These are phyloP conservation scores for Eumacrocentrus americanus DNA, from an alignment of 2,888 invertebrate species.

Conservation along the genomic window DNA sequence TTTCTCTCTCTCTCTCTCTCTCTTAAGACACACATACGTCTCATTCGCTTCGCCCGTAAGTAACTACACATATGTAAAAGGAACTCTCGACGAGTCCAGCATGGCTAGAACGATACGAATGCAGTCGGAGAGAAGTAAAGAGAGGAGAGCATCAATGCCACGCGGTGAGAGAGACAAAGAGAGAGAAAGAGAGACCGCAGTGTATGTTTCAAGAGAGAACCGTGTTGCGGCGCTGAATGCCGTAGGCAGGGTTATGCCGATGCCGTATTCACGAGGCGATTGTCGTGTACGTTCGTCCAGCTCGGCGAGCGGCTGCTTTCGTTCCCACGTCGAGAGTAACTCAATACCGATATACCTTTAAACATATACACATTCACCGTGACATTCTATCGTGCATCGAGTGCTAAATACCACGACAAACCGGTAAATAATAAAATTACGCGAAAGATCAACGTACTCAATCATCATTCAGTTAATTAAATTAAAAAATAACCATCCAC, in stretches of 20 bases:
- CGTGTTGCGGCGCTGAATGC: slow-evolving; percentile 9
- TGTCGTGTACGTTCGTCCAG: slow-evolving; percentile 15
- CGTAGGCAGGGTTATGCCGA: slow-evolving; percentile 3
- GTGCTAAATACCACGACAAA: slow-evolving; percentile 17
- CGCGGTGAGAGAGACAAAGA: background rate
- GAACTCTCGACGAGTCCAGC: slow-evolving; percentile 44
- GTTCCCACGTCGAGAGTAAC: background rate
- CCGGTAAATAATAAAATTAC: background rate
- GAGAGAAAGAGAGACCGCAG: background rate
- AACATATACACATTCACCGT: slow-evolving; percentile 5
- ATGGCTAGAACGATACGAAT: slow-evolving; percentile 24
- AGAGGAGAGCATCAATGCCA: slow-evolving; percentile 8
- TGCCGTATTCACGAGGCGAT: slow-evolving; percentile 5
- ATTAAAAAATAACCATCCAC: too few species aligned
- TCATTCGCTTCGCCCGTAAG: too few species aligned
- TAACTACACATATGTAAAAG: too few species aligned
- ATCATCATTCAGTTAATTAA: background rate
- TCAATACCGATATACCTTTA: background rate
- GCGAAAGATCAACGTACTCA: background rate
- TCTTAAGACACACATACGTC: background rate
- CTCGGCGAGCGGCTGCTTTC: slow-evolving; percentile 1
- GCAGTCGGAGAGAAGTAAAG: background rate
- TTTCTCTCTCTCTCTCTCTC: too few species aligned
- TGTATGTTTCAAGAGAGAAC: background rate
- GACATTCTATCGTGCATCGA: slow-evolving; percentile 18